Conservation (phyloP, 2,797 vertebrate species). For the Squalus acanthias region DNA sequence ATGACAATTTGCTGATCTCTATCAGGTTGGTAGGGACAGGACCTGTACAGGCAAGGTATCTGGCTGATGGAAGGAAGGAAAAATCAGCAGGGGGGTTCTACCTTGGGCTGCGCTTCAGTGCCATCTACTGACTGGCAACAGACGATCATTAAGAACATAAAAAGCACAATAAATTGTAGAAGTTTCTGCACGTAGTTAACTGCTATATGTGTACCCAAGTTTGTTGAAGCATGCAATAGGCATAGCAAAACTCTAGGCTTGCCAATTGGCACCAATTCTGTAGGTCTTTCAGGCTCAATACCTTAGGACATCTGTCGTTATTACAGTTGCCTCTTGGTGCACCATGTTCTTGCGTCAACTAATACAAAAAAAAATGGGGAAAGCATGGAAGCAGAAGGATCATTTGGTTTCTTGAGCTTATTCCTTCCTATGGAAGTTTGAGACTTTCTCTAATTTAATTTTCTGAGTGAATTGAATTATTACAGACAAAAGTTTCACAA, state of each 20-base stretch:
- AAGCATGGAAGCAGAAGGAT: background rate
- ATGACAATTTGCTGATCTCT: background rate
- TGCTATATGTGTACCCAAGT: background rate
- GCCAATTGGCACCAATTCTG: background rate
- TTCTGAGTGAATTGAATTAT: background rate
- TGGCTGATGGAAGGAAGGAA: background rate
- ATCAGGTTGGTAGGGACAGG: background rate
- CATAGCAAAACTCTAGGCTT: background rate
- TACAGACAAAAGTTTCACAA: background rate
- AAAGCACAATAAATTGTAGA: background rate
- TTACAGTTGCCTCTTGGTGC: background rate
- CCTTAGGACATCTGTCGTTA: background rate
- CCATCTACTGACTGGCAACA: slow-evolving; percentile 36
- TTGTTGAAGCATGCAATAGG: background rate
- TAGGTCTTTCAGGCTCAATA: background rate
- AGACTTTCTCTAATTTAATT: background rate
- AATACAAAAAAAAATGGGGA: background rate
- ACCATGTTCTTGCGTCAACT: background rate
- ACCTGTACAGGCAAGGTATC: background rate
- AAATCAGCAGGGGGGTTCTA: background rate
- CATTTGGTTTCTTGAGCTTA: background rate
- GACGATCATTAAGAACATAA: background rate
- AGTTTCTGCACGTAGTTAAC: background rate
- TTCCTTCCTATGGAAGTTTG: background rate
- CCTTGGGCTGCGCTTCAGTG: slow-evolving; percentile 26